phyloP scores from a whole-genome alignment of 2,888 invertebrate genomes.

The Metacarcinus magister region DNA sequence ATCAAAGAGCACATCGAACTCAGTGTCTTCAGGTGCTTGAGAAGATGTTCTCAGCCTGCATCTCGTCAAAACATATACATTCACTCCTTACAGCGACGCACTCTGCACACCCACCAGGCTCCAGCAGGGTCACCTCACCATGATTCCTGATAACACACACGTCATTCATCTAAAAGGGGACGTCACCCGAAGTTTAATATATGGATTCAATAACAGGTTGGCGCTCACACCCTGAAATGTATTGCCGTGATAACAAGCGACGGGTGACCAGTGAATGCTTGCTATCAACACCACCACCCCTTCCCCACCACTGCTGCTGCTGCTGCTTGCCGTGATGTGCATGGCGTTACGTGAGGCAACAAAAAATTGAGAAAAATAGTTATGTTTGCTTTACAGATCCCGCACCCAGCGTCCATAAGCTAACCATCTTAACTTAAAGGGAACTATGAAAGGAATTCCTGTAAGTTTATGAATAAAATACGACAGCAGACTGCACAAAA shows the following conservation, averaged over 20 bases:
- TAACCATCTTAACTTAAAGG: too few relatives aligned
- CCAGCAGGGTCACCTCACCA: background rate
- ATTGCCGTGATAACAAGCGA: background rate
- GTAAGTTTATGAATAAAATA: too few relatives aligned
- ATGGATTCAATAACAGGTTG: constrained; percentile 11
- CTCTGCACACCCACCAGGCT: background rate
- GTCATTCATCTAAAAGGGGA: background rate
- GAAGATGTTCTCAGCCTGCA: background rate
- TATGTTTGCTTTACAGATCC: too few relatives aligned
- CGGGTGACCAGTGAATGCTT: background rate
- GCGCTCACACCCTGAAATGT: background rate
- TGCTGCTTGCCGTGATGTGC: background rate
- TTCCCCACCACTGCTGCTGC: background rate
- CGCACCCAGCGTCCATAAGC: too few relatives aligned
- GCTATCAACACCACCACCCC: too few relatives aligned
- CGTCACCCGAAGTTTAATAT: background rate
- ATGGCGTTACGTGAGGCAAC: too few relatives aligned
- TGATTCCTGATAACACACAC: background rate
- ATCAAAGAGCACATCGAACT: background rate
- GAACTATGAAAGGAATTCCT: too few relatives aligned
- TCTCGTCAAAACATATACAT: background rate
- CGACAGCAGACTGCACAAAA: too few relatives aligned
- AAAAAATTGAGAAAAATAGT: too few relatives aligned
- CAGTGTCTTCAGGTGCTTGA: background rate
- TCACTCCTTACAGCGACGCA: background rate